phyloP scores from a whole-genome alignment of 1,140 invertebrate genomes.

The Hydropsyche tenuis region DNA sequence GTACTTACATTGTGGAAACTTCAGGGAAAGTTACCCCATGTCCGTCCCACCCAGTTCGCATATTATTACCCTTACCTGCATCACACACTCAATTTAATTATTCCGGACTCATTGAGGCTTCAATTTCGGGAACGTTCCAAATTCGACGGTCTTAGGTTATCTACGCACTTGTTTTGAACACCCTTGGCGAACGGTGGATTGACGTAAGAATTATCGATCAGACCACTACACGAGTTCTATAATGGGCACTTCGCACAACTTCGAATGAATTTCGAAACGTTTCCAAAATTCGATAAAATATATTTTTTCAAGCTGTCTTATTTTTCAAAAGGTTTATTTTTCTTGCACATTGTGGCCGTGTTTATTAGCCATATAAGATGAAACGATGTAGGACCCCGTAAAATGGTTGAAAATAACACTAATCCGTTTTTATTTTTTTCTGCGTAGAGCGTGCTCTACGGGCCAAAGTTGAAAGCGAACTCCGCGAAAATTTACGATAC shows the following conservation, averaged over 20 bases:
- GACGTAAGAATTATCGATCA: constrained; percentile 38
- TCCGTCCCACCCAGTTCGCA: constrained; percentile 8
- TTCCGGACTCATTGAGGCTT: constrained; percentile 8
- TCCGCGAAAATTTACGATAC: constrained; percentile 47
- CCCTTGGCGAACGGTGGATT: constrained; percentile 30
- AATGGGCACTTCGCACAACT: too few relatives aligned
- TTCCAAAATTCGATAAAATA: too few relatives aligned
- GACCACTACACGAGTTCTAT: background rate
- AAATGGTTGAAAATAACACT: constrained; percentile 13
- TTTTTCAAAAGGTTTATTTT: too few relatives aligned
- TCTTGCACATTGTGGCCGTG: too few relatives aligned
- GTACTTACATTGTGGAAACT: constrained; percentile 24
- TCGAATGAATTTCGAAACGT: too few relatives aligned
- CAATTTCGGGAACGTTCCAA: background rate
- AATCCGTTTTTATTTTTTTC: constrained; percentile 19
- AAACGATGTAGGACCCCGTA: too few relatives aligned
- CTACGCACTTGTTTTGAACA: constrained; percentile 32
- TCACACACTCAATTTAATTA: constrained; percentile 29
- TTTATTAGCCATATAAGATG: too few relatives aligned
- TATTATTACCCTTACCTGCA: constrained; percentile 27
- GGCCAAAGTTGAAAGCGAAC: constrained; percentile 23
- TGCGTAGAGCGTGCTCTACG: background rate
- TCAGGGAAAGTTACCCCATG: constrained; percentile 10
- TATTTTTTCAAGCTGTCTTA: too few relatives aligned
- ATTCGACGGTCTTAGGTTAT: constrained; percentile 11